Base-by-base conservation (phyloP, 2,888 invertebrate genomes). In the Spodoptera littoralis region DNA sequence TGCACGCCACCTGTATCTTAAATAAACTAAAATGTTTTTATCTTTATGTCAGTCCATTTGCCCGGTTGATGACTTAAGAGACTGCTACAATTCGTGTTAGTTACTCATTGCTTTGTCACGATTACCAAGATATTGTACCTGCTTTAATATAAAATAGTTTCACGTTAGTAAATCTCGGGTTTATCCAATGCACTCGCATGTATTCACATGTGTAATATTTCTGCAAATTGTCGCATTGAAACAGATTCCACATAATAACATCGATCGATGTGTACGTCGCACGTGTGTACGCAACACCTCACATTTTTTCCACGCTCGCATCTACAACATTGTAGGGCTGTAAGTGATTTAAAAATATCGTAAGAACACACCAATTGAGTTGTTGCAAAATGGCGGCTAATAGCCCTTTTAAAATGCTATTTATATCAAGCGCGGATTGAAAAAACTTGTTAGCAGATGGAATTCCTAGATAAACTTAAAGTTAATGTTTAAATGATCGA, bases 231-330 rank as follows among this genome's bases (percentile, higher is more conserved):
- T 13, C 42, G 3, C 13, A 13, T 50, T 42, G 51, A 61, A 60
- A 72, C 46, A 36, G 36, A 71, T 61, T 65, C 54, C 22, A 65
- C 57, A 63, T 69, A 73, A 79, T 79, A 58, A 51, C 60, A 53
- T 43, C 51, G 51, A 54, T 76, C 50, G 51, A 50, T 56, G 70
- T 56, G 70, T 59, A 18, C 36, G 51, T 62, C 56, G 65, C 52
- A 60, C 70, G 66, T 58, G 62, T 73, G 54, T 64, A 47, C 24
- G 51, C 51, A 56, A 63, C 58, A 27, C 45, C 46, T 56, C 43
- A 49, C 43, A 61, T 73, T 79, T 76, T 76, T 73, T 61, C 70
- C 51, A 59, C 60, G 57, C 57, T 49, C 53, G 49, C 72, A 53
- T 64, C 56, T 36, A 50, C 24, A 47, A 60, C 36, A 50, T 46